Conservation (phyloP, 1,140 invertebrate species). For the Diploscapter pachys region DNA sequence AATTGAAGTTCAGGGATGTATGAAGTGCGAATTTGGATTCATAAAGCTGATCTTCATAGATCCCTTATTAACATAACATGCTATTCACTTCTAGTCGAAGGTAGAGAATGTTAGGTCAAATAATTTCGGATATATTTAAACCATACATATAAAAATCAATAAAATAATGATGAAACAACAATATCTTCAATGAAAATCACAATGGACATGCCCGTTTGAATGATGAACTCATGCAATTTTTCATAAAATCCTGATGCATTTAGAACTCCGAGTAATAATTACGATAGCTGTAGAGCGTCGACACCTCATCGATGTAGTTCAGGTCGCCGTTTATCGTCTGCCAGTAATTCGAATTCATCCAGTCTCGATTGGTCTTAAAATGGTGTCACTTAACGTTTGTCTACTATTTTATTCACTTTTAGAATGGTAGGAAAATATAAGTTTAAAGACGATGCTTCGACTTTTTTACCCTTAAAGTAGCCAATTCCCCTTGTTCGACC, state of each 20-base stretch:
- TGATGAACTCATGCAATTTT: slow-evolving; percentile 17
- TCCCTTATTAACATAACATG: too few species aligned
- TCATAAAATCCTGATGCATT: background rate
- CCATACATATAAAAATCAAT: too few species aligned
- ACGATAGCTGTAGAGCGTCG: slow-evolving; percentile 25
- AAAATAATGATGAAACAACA: background rate
- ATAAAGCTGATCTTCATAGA: too few species aligned
- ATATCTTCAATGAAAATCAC: background rate
- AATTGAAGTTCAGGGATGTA: background rate
- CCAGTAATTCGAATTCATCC: slow-evolving; percentile 35
- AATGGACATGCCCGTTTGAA: slow-evolving; percentile 22
- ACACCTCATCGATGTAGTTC: slow-evolving; percentile 33
- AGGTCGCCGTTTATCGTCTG: slow-evolving; percentile 19
- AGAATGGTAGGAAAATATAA: slow-evolving; percentile 3
- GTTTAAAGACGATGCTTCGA: background rate
- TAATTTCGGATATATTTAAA: too few species aligned
- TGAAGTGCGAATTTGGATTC: too few species aligned
- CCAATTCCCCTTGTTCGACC: slow-evolving; percentile 49
- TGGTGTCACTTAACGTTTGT: background rate
- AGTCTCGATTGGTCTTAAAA: slow-evolving; percentile 32
- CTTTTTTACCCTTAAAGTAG: slow-evolving; percentile 40
- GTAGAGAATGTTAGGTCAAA: too few species aligned
- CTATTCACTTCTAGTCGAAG: too few species aligned
- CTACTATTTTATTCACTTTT: background rate
- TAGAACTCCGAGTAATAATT: slow-evolving; percentile 36